phyloP scores from a whole-genome alignment of 1,140 invertebrate species.

The Colletes latitarsis region DNA sequence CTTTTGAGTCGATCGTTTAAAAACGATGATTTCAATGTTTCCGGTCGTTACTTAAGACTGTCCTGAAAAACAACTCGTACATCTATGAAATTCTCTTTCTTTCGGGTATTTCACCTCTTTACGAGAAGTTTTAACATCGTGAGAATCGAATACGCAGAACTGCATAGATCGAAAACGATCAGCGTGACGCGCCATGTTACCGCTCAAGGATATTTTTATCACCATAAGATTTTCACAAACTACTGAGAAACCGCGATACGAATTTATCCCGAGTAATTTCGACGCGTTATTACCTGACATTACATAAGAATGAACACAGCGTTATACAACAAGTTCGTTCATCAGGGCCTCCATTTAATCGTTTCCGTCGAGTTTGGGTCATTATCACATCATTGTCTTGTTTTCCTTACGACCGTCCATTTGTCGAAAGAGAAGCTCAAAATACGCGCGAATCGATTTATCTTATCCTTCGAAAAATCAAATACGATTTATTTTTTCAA shows the following conservation, averaged over 20 bases:
- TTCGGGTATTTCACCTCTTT: no score
- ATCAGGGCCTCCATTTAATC: constrained; percentile 64
- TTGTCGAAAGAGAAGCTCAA: no score
- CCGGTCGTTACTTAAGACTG: neutral
- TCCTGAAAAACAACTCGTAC: neutral
- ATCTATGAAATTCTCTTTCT: no score
- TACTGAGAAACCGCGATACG: no score
- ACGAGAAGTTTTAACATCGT: no score
- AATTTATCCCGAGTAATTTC: constrained; percentile 12
- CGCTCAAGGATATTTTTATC: neutral
- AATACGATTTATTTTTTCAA: no score
- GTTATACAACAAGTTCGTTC: constrained; percentile 71
- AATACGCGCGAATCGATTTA: no score
- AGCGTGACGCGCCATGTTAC: neutral
- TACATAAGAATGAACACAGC: constrained; percentile 59
- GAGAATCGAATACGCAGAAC: no score
- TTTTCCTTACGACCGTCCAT: constrained; percentile 11
- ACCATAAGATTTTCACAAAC: neutral
- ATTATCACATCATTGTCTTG: constrained; percentile 66
- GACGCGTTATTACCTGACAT: constrained; percentile 50
- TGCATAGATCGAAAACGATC: neutral
- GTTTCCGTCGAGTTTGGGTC: constrained; percentile 62
- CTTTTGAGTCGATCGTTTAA: neutral
- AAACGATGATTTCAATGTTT: neutral
- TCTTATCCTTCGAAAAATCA: no score